Evolutionary conservation across 37 sponge, comb jelly and placozoan genomes (phyloP).

Genomic region (Cladorhizidae sp.): DNA sequence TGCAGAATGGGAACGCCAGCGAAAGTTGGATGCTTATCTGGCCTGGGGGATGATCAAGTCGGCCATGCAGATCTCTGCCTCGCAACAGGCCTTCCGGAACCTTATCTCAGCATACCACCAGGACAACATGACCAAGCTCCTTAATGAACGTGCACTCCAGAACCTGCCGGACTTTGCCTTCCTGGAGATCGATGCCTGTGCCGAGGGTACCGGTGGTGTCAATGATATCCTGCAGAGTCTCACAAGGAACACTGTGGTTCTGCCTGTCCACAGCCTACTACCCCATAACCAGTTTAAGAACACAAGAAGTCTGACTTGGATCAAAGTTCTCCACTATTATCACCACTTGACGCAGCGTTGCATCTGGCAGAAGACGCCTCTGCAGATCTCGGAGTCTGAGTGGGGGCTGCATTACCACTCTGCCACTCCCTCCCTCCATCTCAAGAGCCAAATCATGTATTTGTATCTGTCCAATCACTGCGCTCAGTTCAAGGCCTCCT

Average conservation of each 20-base stretch:
- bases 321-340: slow-evolving; percentile 16
- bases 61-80: slow-evolving; percentile 10
- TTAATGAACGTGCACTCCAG: slow-evolving; percentile 21
- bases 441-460: slow-evolving; percentile 5
- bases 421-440: slow-evolving; percentile 18
- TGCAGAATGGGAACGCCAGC: slow-evolving; percentile 14
- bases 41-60: slow-evolving; percentile 50
- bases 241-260: neutral
- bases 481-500: slow-evolving; percentile 4
- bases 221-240: neutral
- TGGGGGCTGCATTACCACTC: slow-evolving; percentile 43
- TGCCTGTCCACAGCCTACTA: slow-evolving; percentile 23
- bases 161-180: slow-evolving; percentile 55
- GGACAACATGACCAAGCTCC: slow-evolving; percentile 5
- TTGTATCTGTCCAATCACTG: slow-evolving; percentile 26
- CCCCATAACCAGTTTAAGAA: slow-evolving; percentile 9
- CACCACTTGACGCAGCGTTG: slow-evolving; percentile 36
- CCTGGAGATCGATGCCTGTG: slow-evolving; percentile 14
- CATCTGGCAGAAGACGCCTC: slow-evolving; percentile 15
- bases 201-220: neutral
- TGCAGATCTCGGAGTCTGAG: neutral
- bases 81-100: slow-evolving; percentile 3
- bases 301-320: slow-evolving; percentile 31
- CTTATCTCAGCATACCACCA: slow-evolving; percentile 33
- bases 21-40: slow-evolving; percentile 9